Evolutionary conservation across 2,888 invertebrate species (phyloP).

Genomic region (Orthosia incerta): DNA sequence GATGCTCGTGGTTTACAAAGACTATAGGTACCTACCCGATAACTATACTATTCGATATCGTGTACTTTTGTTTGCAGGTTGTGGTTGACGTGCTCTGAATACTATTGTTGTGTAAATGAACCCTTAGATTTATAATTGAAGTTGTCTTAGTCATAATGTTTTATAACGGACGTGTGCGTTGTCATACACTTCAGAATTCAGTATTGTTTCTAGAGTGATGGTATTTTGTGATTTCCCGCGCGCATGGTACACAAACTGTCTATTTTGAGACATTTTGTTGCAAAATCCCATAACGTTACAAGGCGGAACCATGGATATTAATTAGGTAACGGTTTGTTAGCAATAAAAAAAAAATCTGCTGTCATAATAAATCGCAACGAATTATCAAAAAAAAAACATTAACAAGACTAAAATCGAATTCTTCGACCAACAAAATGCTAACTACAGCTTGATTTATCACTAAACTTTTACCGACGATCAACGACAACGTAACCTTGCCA

Average conservation of each 20-base stretch:
- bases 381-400: constrained; percentile 44
- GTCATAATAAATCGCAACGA: constrained; percentile 37
- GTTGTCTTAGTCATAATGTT: constrained; percentile 19
- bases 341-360: constrained; percentile 1
- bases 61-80: neutral
- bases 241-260: neutral
- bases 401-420: constrained; percentile 24
- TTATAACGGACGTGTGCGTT: neutral
- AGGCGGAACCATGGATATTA: too few relatives aligned
- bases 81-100: neutral
- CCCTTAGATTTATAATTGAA: constrained; percentile 18
- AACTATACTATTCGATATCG: too few relatives aligned
- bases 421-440: constrained; percentile 25
- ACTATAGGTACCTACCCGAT: neutral
- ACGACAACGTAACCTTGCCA: constrained; percentile 43
- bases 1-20: too few relatives aligned
- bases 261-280: neutral
- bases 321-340: neutral
- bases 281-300: too few relatives aligned
- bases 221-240: neutral
- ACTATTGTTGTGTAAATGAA: constrained; percentile 10
- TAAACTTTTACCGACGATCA: constrained; percentile 37
- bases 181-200: neutral
- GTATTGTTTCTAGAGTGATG: neutral
- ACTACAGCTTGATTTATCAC: constrained; percentile 46